Base-by-base conservation (phyloP, 2,888 invertebrate species). In the Drosophila mayaguana region DNA sequence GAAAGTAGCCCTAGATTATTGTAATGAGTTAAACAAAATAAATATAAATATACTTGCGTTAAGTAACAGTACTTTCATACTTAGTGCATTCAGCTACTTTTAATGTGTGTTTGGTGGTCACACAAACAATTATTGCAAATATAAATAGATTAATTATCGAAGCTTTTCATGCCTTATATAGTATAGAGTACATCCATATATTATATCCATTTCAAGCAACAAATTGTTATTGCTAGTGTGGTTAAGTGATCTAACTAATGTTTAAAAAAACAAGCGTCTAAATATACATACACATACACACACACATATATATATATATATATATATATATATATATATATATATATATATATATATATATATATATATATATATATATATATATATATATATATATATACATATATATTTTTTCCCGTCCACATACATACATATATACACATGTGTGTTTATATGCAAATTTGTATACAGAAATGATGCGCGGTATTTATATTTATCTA, bases 11-110 rank as follows among this genome's bases (percentile, higher is more conserved):
- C 57, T 85, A 77, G 67, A 59, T 66, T 57, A 64, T 83, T 85
- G 72, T 65, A 43, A 60, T 72, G 72, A 69, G 55, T 67, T 61
- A 70, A 88, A 88, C 46, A 72, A 76, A 81, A 72, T 72, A 88
- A 79, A 64, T 51, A 60, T 55, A 64, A 73, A 61, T 20, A 61
- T 40, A 46, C 50, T 59, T 63, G 48, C 48, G 45, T 67, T 50
- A 59, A 56, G 53, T 63, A 61, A 63, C 38, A 53, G 53, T 48
- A 48, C 34, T 55, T 54, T 53, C 38, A 16, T 28, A 36, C 20
- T n/a, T 12, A 22, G 36, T 42, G 42, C 34, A 16, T 18, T 25
- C 42, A 25, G 43, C 22, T n/a, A 28, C 20, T 14, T 48, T 38
- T 34, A 25, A 20, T 43, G 20, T 43, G 20, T 38, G 16, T 12